phyloP scores from a whole-genome alignment of 1,140 invertebrate species.

The Drosophila cardini region DNA sequence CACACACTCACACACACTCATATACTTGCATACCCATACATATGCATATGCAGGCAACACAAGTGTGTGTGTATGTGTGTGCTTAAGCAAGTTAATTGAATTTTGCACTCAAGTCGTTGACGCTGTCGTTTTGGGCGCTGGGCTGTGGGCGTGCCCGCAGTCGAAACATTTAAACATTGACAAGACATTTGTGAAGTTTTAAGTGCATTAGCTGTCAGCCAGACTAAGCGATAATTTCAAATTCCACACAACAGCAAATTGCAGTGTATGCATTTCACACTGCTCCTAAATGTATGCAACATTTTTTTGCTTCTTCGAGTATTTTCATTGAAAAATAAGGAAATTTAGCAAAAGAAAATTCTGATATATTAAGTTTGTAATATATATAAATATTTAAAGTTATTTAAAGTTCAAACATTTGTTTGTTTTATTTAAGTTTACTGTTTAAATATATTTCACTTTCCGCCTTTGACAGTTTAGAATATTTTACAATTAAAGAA shows the following conservation, averaged over 20 bases:
- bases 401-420: too few species aligned
- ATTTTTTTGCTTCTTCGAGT: too few species aligned
- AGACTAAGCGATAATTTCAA: constrained; percentile 42
- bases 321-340: too few species aligned
- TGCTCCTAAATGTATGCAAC: constrained; percentile 10
- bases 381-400: too few species aligned
- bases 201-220: constrained; percentile 77
- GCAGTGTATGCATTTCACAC: constrained; percentile 9
- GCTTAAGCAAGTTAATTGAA: constrained; percentile 82
- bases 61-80: constrained; percentile 47
- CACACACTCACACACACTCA: constrained; percentile 45
- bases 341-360: too few species aligned
- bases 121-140: constrained; percentile 54
- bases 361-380: too few species aligned
- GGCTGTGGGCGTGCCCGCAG: constrained; percentile 47
- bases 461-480: too few species aligned
- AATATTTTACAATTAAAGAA: too few species aligned
- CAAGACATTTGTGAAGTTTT: constrained; percentile 82
- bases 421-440: too few species aligned
- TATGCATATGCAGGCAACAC: constrained; percentile 15
- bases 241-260: constrained; percentile 34
- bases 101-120: constrained; percentile 79
- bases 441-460: too few species aligned
- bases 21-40: constrained; percentile 22
- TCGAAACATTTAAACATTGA: constrained; percentile 72